These are phyloP conservation scores for Chrysomallon squamiferum DNA, from an alignment of 1,140 invertebrate species.

Conservation along the genomic window DNA sequence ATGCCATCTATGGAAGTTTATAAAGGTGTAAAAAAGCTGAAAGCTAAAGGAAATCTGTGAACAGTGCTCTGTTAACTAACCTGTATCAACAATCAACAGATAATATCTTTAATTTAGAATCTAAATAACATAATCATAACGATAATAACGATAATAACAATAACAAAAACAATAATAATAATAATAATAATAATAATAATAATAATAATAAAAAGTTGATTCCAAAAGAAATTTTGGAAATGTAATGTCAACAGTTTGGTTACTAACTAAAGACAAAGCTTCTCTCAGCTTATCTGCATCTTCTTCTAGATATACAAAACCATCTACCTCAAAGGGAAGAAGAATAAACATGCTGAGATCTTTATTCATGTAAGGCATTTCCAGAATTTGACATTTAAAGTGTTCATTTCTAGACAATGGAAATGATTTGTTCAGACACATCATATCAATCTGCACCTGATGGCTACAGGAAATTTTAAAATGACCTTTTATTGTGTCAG, in stretches of 20 bases:
- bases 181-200: no score
- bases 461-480: conserved; percentile 44
- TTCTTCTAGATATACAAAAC: conserved; percentile 64
- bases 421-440: conserved; percentile 71
- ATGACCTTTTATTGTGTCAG: conserved; percentile 63
- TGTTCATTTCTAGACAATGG: conserved; percentile 72
- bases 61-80: no score
- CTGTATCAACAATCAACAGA: no score
- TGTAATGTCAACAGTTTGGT: conserved; percentile 29
- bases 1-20: no score
- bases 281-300: conserved; percentile 60
- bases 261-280: conserved; percentile 3
- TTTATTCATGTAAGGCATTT: conserved; percentile 74
- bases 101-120: no score
- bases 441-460: conserved; percentile 56
- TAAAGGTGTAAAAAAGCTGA: no score
- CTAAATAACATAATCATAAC: no score
- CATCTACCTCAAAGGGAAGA: conserved; percentile 66
- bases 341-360: conserved; percentile 75
- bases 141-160: no score
- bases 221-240: conserved; percentile 76
- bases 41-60: no score
- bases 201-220: no score
- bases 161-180: no score
- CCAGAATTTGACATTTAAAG: conserved; percentile 75